Evolutionary conservation across 2,888 invertebrate genomes (phyloP).

Genomic region (Brassicogethes aeneus): DNA sequence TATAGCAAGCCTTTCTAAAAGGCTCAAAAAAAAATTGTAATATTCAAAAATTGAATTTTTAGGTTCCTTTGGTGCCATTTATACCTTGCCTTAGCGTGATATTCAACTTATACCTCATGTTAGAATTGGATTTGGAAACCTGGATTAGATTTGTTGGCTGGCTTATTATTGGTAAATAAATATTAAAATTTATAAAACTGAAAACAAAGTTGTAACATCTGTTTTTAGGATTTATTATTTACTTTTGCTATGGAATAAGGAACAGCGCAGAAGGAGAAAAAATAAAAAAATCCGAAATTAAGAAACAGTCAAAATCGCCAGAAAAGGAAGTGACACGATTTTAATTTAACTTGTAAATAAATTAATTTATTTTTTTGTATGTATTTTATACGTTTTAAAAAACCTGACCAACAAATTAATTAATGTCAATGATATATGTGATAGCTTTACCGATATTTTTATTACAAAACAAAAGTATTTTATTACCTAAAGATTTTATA

Average conservation of each 20-base stretch:
- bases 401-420: too few species aligned
- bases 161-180: conserved; percentile 63
- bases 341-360: too few species aligned
- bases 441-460: too few species aligned
- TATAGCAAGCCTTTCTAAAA: too few species aligned
- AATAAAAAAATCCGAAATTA: conserved; percentile 1
- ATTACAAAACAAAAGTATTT: too few species aligned
- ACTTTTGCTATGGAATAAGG: conserved; percentile 75
- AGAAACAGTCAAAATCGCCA: conserved; percentile 1
- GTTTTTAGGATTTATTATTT: conserved; percentile 68
- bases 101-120: conserved; percentile 85
- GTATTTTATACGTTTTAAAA: too few species aligned
- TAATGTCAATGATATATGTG: too few species aligned
- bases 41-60: conserved; percentile 15
- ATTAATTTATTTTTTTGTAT: too few species aligned
- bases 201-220: conserved; percentile 1
- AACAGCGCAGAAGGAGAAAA: conserved; percentile 53
- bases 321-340: conserved; percentile 9
- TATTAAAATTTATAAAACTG: conserved; percentile 3
- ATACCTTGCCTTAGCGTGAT: conserved; percentile 78
- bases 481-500: too few species aligned
- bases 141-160: conserved; percentile 85
- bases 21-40: not conserved
- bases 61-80: conserved; percentile 81
- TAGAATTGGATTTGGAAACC: conserved; percentile 73